Evolutionary conservation across 2,888 invertebrate species (phyloP), one percentile per base, ranked within the genome.

Genomic region (Meganola albula): DNA sequence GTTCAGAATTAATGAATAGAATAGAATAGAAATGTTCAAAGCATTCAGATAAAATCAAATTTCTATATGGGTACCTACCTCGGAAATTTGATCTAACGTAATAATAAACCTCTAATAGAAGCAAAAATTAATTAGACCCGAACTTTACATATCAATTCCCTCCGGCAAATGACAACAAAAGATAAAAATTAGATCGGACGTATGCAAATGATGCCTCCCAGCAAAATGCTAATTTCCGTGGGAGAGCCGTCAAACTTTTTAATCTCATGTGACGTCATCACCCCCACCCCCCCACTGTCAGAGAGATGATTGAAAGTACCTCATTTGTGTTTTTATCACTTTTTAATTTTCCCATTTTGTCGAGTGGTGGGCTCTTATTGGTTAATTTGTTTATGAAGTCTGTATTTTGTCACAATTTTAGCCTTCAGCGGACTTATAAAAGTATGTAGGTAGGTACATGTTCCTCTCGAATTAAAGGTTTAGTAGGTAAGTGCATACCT

Each of bases 301-400:
- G 72, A 62, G 66, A 74, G 76, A 83, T 85, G 84, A 85, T 85
- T 79, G 84, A 85, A 80, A 75, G 74, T 66, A 66, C 55, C 82
- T 84, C 83, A 84, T 85, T 85, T 85, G 78, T 75, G 60, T 84
- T 80, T 84, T 83, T 84, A 84, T 83, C 79, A 84, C 80, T 85
- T 85, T 82, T 79, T 79, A 85, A 84, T 83, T 80, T 74, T 73
- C 57, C 69, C 68, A 80, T 83, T 74, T 78, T 71, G 69, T 60
- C 59, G 66, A 79, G 79, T 76, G 78, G 61, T 53, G 48, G 48
- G 48, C n/a, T n/a, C n/a, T n/a, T n/a, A n/a, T n/a, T n/a, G n/a
- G n/a, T n/a, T n/a, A n/a, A n/a, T n/a, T n/a, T n/a, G n/a, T n/a
- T n/a, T n/a, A n/a, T n/a, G n/a, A n/a, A n/a, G n/a, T n/a, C n/a